phyloP scores from a whole-genome alignment of 35 echinoderm and acorn worm genomes.

The Holothuria glaberrima region DNA sequence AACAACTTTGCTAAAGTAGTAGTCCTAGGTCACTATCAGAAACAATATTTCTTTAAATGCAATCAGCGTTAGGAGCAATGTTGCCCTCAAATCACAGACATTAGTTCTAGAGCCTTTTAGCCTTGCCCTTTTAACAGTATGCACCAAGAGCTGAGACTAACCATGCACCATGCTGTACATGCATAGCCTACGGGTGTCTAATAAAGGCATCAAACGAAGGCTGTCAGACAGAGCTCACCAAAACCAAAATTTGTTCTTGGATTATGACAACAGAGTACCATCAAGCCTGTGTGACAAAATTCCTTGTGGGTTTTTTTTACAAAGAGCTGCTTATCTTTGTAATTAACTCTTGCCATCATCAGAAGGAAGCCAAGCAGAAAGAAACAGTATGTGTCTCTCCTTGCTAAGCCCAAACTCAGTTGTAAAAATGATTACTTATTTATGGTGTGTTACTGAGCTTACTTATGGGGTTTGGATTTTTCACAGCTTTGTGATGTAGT shows the following conservation, averaged over 20 bases:
- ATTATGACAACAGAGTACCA: not conserved
- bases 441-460: constrained; percentile 2
- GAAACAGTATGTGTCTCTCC: not conserved
- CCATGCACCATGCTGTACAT: too few species aligned
- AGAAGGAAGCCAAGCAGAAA: constrained; percentile 23
- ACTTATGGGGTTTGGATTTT: constrained; percentile 21
- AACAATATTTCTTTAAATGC: too few species aligned
- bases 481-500: constrained; percentile 9
- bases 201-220: constrained; percentile 10
- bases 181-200: constrained; percentile 16
- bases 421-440: constrained; percentile 28
- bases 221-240: not conserved
- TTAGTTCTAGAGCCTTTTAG: too few species aligned
- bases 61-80: too few species aligned
- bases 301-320: constrained; percentile 30
- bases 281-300: constrained; percentile 12
- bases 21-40: too few species aligned
- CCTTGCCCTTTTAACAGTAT: too few species aligned
- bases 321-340: constrained; percentile 31
- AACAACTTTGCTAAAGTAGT: too few species aligned
- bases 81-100: too few species aligned
- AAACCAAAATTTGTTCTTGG: not conserved
- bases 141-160: too few species aligned
- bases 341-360: constrained; percentile 13
- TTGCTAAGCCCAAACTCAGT: constrained; percentile 14